Evolutionary conservation across 2,888 invertebrate species (phyloP), one percentile per base, ranked within the genome.

Genomic region (Apamea anceps): DNA sequence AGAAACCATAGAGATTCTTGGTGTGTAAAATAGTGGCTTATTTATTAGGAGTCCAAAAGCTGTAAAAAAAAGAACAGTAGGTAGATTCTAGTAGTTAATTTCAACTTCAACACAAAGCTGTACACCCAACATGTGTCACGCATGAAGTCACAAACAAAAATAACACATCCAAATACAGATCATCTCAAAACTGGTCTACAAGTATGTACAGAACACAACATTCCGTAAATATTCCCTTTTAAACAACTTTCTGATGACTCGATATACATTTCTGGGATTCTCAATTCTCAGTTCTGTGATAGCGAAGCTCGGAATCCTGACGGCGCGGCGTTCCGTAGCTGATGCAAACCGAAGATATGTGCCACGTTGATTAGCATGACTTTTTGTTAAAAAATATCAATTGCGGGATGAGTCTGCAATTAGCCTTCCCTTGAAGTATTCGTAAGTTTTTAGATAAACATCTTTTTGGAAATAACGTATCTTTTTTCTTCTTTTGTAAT

Each of bases 341-440:
- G 91, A 90, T 90, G 79, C 76, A 42, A 77, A 75, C 81, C 37
- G 25, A 51, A 89, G 91, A 90, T 91, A 89, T 65, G 62, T 84
- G 62, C 45, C 32, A 66, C 85, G 67, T 87, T 86, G 88, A 85
- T 85, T 83, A 84, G 74, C 68, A 77, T 73, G 77, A 78, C 86
- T 82, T 86, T 87, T 85, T 88, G 75, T 81, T 71, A 80, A 88
- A 87, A 90, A 85, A 81, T 83, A 85, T 87, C 87, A 86, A 85
- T 89, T 84, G 84, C 85, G 25, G 63, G 80, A 86, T 85, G 83
- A 81, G 79, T 37, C 72, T 66, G 82, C 87, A 89, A 89, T 89
- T 89, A 89, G 84, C 83, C 75, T 63, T 68, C 62, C 15, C 63
- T 73, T 83, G 75, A 85, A 48, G 79, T 80, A 86, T 90, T 88